phyloP scores from a whole-genome alignment of 1,140 invertebrate genomes.

The Cydia strobilella region DNA sequence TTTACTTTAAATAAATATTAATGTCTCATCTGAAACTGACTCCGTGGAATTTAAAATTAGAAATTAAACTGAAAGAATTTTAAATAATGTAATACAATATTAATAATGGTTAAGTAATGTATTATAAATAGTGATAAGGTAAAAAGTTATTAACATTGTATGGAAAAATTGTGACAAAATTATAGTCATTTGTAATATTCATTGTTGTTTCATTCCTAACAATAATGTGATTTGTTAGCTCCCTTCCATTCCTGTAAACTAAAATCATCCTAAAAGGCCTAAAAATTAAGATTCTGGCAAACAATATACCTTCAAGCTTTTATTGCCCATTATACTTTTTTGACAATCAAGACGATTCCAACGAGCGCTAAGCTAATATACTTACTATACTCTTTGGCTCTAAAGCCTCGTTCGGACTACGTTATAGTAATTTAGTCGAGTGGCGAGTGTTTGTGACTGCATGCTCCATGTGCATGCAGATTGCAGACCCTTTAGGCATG shows the following conservation, averaged over 20 bases:
- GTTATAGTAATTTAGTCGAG: too few relatives aligned
- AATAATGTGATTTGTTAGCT: neutral
- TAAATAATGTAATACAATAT: constrained; percentile 75
- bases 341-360: too few relatives aligned
- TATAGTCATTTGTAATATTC: constrained; percentile 80
- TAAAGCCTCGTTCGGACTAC: too few relatives aligned
- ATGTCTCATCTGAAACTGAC: constrained; percentile 67
- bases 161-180: constrained; percentile 80
- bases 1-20: constrained; percentile 57
- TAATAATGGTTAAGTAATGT: constrained; percentile 76
- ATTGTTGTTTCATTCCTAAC: constrained; percentile 66
- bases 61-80: constrained; percentile 75
- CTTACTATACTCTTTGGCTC: too few relatives aligned
- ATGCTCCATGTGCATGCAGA: too few relatives aligned
- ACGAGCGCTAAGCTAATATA: too few relatives aligned
- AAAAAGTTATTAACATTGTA: constrained; percentile 80
- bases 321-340: too few relatives aligned
- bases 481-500: too few relatives aligned
- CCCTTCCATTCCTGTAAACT: neutral
- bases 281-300: too few relatives aligned
- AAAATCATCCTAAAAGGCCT: too few relatives aligned
- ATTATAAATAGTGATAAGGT: constrained; percentile 79
- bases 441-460: too few relatives aligned
- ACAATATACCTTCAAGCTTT: too few relatives aligned
- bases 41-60: constrained; percentile 72